Percentiles rank a stretch among this genome's conserved stretches.
These are phyloP conservation scores for Eupithecia subumbrata DNA, from an alignment of 2,888 invertebrate species.

Conservation along the genomic window DNA sequence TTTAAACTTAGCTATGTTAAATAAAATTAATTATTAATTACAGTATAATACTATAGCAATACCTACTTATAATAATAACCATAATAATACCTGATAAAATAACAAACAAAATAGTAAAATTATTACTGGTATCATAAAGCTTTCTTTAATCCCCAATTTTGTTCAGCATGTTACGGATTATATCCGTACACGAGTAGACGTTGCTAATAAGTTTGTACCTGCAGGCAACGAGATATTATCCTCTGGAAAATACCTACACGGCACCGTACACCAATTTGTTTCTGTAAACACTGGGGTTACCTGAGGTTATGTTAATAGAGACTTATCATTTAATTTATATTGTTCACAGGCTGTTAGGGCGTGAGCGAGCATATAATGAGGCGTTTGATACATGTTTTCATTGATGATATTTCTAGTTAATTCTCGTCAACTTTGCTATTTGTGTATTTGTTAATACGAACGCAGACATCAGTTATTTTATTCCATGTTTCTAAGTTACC, in stretches of 20 bases:
- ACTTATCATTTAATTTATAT: conserved; percentile 31
- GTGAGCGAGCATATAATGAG: conserved; percentile 7
- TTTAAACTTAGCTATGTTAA: too few species aligned
- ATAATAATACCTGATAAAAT: too few species aligned
- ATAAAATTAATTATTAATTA: too few species aligned
- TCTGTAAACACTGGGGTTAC: conserved; percentile 53
- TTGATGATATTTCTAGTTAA: not conserved
- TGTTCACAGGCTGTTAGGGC: conserved; percentile 3
- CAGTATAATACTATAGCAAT: too few species aligned
- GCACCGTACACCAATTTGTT: conserved; percentile 55
- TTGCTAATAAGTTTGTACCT: conserved; percentile 43
- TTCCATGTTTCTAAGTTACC: not conserved
- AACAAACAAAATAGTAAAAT: too few species aligned
- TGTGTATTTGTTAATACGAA: not conserved
- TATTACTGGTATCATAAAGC: too few species aligned
- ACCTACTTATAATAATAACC: too few species aligned
- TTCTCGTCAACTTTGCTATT: not conserved
- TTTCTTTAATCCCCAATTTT: not conserved
- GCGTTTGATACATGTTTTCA: conserved; percentile 7
- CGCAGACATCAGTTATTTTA: not conserved
- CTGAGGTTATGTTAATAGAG: conserved; percentile 36
- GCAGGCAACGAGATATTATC: conserved; percentile 44
- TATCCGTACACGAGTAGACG: conserved; percentile 15
- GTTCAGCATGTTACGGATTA: not conserved
- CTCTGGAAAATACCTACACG: conserved; percentile 19